These are phyloP conservation scores for Cydia splendana DNA, from an alignment of 1,140 invertebrate genomes.

Conservation along the genomic window DNA sequence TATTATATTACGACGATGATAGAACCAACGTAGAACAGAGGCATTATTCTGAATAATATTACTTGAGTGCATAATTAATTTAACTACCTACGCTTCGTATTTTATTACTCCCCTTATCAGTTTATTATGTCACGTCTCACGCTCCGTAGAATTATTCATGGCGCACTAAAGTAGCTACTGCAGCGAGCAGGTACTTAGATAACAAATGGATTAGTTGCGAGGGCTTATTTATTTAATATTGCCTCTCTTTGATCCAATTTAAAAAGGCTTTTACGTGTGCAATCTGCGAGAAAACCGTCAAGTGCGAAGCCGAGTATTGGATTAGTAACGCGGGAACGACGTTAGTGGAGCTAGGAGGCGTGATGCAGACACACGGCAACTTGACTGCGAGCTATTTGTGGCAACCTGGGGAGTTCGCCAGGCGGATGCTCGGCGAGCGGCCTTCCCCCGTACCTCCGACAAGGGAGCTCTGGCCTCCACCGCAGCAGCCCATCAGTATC, in stretches of 20 bases:
- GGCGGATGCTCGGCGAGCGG: constrained; percentile 70
- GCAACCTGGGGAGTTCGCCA: constrained; percentile 70
- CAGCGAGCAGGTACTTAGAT: constrained; percentile 14
- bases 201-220: constrained; percentile 40
- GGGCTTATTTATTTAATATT: constrained; percentile 45
- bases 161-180: not conserved
- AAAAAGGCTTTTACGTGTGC: constrained; percentile 52
- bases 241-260: constrained; percentile 63
- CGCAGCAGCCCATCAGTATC: constrained; percentile 65
- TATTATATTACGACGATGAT: not conserved
- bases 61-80: constrained; percentile 6
- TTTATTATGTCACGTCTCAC: constrained; percentile 11
- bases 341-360: constrained; percentile 61
- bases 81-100: constrained; percentile 7
- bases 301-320: constrained; percentile 73
- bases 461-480: constrained; percentile 67
- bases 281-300: constrained; percentile 62
- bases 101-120: constrained; percentile 11
- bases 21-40: not conserved
- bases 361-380: constrained; percentile 73
- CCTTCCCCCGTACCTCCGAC: constrained; percentile 71
- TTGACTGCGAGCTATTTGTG: constrained; percentile 69
- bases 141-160: not conserved
- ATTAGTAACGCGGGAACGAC: constrained; percentile 58
- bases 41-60: not conserved